Evolutionary conservation across 2,888 invertebrate genomes (phyloP).

Genomic region (Campoplex capitator): DNA sequence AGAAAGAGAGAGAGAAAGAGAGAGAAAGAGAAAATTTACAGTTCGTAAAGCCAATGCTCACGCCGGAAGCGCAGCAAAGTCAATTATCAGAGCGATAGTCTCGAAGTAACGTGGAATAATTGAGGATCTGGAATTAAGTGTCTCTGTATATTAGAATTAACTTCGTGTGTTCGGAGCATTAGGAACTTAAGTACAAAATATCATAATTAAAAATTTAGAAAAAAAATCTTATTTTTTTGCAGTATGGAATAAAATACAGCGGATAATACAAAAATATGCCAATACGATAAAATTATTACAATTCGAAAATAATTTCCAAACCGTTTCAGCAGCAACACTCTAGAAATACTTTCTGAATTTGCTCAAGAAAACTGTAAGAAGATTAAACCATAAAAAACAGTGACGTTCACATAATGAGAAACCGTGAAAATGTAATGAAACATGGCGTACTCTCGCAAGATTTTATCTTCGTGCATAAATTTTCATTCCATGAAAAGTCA

Average conservation of each 20-base stretch:
- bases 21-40: conserved; percentile 24
- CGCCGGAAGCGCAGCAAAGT: conserved; percentile 32
- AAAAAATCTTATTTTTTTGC: background rate
- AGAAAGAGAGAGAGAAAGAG: background rate
- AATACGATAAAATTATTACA: background rate
- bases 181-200: background rate
- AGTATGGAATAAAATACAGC: too few relatives aligned
- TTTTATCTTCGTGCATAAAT: background rate
- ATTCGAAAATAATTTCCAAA: background rate
- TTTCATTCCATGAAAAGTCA: conserved; percentile 2
- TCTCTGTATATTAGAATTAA: conserved; percentile 25
- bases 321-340: background rate
- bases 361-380: background rate
- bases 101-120: conserved; percentile 10
- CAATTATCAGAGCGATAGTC: conserved; percentile 18
- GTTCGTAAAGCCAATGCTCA: conserved; percentile 30
- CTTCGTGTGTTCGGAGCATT: background rate
- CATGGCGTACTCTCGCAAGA: background rate
- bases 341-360: background rate
- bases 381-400: too few relatives aligned
- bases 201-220: background rate
- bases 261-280: too few relatives aligned
- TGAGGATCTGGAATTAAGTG: conserved; percentile 1
- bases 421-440: background rate
- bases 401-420: too few relatives aligned